Evolutionary conservation across 2,113 vertebrate genomes (phyloP), one percentile per base, ranked within the genome.

Genomic region (Myrmecobius fasciatus): DNA sequence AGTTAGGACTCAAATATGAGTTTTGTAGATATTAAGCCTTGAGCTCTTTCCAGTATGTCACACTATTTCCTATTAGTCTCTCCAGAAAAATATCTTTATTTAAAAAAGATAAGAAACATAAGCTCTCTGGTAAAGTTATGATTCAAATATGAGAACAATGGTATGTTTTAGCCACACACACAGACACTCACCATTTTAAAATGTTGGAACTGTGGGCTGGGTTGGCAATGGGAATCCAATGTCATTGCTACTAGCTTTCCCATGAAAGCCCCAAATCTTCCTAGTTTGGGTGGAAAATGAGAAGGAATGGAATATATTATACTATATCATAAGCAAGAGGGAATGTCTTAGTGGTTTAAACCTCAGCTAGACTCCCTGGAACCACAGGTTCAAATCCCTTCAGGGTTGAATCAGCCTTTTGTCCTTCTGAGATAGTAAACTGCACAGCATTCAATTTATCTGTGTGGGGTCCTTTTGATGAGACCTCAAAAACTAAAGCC

Each of bases 221-320:
- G 67, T 83, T 83, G n/a, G n/a, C n/a, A 83, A 43, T 83, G n/a
- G 17, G 20, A 83, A 83, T 1, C 20, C n/a, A 43, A 24, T 83
- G 67, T 43, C 67, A 83, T 83, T 83, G 67, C 36, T 83, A 43
- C 67, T 83, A 83, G 6, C 67, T 98, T 97, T 97, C 96, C 91
- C 95, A 94, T 89, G 92, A 96, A 96, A 97, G 94, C 56, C 96
- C 51, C 92, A 95, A 98, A 96, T 95, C 46, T 89, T 83, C 46
- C 43, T 90, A 26, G 91, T 94, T 97, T 96, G 22, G 43, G 88
- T 92, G 97, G 96, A 98, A 98, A 98, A 92, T 3, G 94, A 97
- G 93, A 28, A 96, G 91, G 46, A 67, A 96, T 75, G 52, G 67
- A 89, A 67, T 52, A 88, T 93, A 97, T 90, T 89, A 96, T 96